phyloP scores from a whole-genome alignment of 1,140 invertebrate species.

The Marisa cornuarietis region DNA sequence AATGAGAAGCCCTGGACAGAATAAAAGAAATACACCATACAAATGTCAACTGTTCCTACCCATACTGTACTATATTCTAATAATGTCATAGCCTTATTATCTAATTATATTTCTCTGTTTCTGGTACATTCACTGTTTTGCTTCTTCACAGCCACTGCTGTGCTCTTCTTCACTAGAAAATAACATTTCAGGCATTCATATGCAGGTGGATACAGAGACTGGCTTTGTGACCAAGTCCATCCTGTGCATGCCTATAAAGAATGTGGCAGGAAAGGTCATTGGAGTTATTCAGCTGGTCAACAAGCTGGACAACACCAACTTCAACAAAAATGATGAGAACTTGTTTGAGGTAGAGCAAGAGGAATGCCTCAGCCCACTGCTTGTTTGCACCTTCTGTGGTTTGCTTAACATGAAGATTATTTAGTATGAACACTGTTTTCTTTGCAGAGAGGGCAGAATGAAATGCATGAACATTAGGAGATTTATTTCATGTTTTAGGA shows the following conservation, averaged over 20 bases:
- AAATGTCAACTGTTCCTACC: no score
- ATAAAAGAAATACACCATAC: no score
- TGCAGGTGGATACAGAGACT: conserved; percentile 82
- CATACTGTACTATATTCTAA: no score
- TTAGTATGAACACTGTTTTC: background rate
- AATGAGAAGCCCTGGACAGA: no score
- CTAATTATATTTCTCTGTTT: background rate
- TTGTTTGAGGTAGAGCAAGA: conserved; percentile 59
- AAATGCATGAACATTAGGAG: background rate
- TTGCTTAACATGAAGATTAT: background rate
- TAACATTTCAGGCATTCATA: background rate
- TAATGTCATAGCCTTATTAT: no score
- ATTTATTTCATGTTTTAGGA: background rate
- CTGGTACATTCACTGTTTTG: background rate
- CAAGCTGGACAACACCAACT: conserved; percentile 88
- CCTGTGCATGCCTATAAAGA: conserved; percentile 94
- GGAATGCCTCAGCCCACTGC: no score
- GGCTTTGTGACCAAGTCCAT: conserved; percentile 91
- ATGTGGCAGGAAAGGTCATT: conserved; percentile 79
- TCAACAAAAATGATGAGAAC: conserved; percentile 89
- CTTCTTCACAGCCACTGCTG: background rate
- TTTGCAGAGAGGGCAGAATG: background rate
- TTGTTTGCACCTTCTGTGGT: background rate
- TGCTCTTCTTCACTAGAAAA: background rate
- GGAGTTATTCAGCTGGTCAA: conserved; percentile 95